Evolutionary conservation across 2,888 invertebrate genomes (phyloP), one percentile per base, ranked within the genome.

Genomic region (Proisotoma minuta): DNA sequence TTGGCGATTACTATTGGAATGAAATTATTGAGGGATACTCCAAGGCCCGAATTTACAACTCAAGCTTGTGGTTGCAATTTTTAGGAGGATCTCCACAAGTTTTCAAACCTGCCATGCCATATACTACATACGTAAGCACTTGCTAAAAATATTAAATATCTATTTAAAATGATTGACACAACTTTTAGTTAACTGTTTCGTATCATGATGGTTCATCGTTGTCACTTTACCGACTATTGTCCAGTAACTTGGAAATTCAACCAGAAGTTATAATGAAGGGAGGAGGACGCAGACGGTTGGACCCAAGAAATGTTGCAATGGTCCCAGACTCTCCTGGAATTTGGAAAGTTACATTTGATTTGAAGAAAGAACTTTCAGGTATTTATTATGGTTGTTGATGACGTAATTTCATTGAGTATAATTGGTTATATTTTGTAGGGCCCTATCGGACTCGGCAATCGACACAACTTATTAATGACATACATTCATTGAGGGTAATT

Each of bases 81-180:
- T 81, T 96, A 1, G 73, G 97, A 0, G 92, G 91, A 29, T 84
- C 87, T 0, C 91, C 96, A 5, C 92, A 96, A 78, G 88, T 97
- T 18, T 96, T 96, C 79, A 97, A 96, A 78, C 96, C 97, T 0
- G 84, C 90, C 8, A 94, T 96, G 89, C 91, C 94, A 0, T 88
- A 93, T 75, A 87, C 87, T 66, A 83, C 87, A 52, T 91, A 91
- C 77, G 89, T 89, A 78, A 84, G 86, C n/a, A 34, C 15, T 40
- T 59, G 40, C 29, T 23, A 29, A 51, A 27, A 18, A 60, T 22
- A 57, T 78, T 66, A 79, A 5, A 50, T 24, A 20, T 8, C 47
- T n/a, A 20, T 47, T 47, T 20, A 10, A 5, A 47, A 5, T 47
- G 20, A 20, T 20, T 10, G 18, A 12, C 43, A 43, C 18, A 18